Percentiles rank a stretch among this genome's conserved stretches.
Conservation (phyloP, 2,797 vertebrate species). For the Dermochelys coriacea region DNA sequence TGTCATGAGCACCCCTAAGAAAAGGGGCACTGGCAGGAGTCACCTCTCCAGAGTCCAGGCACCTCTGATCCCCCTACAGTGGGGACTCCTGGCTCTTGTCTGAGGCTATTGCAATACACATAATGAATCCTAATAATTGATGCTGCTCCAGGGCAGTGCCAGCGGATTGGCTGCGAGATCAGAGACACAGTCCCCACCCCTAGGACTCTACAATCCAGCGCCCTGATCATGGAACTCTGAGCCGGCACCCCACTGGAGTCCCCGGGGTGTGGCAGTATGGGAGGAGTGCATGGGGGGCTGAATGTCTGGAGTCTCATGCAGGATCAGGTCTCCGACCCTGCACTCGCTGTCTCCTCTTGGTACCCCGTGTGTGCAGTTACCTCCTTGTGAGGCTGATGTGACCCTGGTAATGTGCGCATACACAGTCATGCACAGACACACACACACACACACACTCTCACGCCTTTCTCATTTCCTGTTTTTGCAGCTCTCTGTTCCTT, state of each 20-base stretch:
- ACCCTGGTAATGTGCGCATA: neutral
- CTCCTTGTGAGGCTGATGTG: neutral
- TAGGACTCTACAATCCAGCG: neutral
- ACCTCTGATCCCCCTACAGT: neutral
- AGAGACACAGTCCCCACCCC: neutral
- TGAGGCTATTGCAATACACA: neutral
- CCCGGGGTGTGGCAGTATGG: neutral
- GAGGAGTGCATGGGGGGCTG: neutral
- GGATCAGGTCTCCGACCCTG: neutral
- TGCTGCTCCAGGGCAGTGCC: neutral
- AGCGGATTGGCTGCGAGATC: neutral
- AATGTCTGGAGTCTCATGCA: neutral
- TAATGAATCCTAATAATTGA: neutral
- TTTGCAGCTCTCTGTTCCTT: neutral
- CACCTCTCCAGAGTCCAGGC: neutral
- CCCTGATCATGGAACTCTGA: neutral
- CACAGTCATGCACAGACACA: neutral
- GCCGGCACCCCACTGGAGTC: neutral
- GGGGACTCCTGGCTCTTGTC: neutral
- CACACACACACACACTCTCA: too few species aligned
- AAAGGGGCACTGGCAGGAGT: neutral
- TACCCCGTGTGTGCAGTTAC: neutral
- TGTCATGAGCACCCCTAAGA: too few species aligned
- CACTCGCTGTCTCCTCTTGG: neutral
- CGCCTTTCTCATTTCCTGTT: neutral